Evolutionary conservation across 2,888 invertebrate genomes (phyloP).

Genomic region (Cylindroiulus punctatus): DNA sequence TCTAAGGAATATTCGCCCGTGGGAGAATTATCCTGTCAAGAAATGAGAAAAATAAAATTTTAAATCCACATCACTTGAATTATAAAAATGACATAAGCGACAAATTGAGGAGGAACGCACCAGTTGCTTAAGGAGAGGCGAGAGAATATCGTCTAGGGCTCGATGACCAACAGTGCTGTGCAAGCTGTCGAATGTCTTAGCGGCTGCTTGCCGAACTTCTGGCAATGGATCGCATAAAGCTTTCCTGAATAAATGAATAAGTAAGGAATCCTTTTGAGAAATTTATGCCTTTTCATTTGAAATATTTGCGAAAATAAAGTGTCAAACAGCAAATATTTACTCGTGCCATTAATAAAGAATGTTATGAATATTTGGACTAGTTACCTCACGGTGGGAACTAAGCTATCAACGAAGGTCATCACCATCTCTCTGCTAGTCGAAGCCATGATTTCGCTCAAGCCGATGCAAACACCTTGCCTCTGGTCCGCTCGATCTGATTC

Average conservation of each 20-base stretch:
- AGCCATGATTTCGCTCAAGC: slow-evolving; percentile 96
- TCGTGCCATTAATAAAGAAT: too few species aligned
- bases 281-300: too few species aligned
- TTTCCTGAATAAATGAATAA: slow-evolving; percentile 69
- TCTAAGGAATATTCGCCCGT: slow-evolving; percentile 91
- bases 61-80: not conserved
- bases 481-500: slow-evolving; percentile 92
- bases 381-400: slow-evolving; percentile 88
- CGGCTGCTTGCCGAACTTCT: slow-evolving; percentile 92
- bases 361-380: slow-evolving; percentile 28
- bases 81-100: not conserved
- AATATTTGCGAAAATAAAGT: too few species aligned
- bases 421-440: slow-evolving; percentile 96
- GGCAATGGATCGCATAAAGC: slow-evolving; percentile 93
- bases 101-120: slow-evolving; percentile 63
- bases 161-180: slow-evolving; percentile 92
- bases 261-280: not conserved
- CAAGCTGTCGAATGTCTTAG: slow-evolving; percentile 94
- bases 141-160: slow-evolving; percentile 96
- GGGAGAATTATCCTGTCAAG: slow-evolving; percentile 75
- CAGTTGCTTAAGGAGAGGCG: slow-evolving; percentile 84
- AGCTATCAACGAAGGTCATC: slow-evolving; percentile 84
- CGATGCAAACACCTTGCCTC: slow-evolving; percentile 98
- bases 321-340: too few species aligned
- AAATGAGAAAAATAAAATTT: not conserved